Percentiles rank a stretch among this genome's conserved stretches.
These are phyloP conservation scores for Ectobius pallidus DNA, from an alignment of 2,888 invertebrate genomes.

Conservation along the genomic window DNA sequence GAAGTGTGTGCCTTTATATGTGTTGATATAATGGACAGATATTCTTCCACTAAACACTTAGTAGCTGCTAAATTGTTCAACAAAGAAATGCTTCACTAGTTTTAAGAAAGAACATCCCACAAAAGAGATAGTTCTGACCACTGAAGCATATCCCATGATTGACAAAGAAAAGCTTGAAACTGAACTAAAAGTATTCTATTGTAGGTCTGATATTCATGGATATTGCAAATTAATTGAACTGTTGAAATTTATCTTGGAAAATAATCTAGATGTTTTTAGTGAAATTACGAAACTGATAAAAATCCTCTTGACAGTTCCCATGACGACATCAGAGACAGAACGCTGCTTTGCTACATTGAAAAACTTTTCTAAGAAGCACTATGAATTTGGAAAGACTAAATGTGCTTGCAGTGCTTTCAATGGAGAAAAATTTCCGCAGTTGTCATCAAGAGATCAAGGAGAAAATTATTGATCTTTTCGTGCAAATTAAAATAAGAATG, in stretches of 20 bases:
- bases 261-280: conserved; percentile 6
- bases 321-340: conserved; percentile 3
- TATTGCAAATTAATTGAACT: neutral
- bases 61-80: too few relatives aligned
- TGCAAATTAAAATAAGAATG: conserved; percentile 1
- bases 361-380: neutral
- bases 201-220: neutral
- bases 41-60: neutral
- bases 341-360: neutral
- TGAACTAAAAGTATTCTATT: conserved; percentile 4
- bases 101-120: too few relatives aligned
- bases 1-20: too few relatives aligned
- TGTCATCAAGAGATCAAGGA: neutral
- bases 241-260: neutral
- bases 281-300: conserved; percentile 13
- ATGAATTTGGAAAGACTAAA: conserved; percentile 3
- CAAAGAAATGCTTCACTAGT: too few relatives aligned
- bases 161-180: conserved; percentile 19
- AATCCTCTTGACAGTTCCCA: conserved; percentile 7
- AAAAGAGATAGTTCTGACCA: neutral
- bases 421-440: neutral
- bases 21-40: neutral
- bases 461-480: conserved; percentile 6
- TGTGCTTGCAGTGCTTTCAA: neutral
- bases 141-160: conserved; percentile 12